phyloP scores from a whole-genome alignment of 2,797 vertebrate species.

The Monodelphis domestica region DNA sequence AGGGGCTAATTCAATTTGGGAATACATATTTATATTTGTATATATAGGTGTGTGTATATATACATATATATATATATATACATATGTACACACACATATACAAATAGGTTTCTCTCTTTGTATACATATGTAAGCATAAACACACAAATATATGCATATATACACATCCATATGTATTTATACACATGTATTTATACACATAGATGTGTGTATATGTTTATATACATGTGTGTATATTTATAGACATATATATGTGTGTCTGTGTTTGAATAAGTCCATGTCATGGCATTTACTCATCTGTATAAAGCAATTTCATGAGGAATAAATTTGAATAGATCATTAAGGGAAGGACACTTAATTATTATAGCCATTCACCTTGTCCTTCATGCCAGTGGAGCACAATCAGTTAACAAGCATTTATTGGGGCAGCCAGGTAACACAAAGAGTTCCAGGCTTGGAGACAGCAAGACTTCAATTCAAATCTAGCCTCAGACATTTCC shows the following conservation, averaged over 20 bases:
- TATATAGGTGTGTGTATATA: no score
- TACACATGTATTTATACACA: neutral
- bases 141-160: no score
- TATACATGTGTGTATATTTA: neutral
- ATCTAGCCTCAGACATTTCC: neutral
- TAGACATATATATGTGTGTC: neutral
- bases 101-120: no score
- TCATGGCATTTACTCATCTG: neutral
- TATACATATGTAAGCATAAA: no score
- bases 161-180: no score
- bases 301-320: neutral
- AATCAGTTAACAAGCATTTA: neutral
- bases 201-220: no score
- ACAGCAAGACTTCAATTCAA: neutral
- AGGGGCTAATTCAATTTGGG: constrained; percentile 55
- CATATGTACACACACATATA: no score
- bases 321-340: neutral
- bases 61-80: no score
- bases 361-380: neutral
- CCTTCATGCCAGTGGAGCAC: neutral
- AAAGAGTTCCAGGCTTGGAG: neutral
- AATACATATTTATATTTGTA: constrained; percentile 11
- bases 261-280: neutral
- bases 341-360: neutral
- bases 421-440: neutral